phyloP scores from a whole-genome alignment of 30 jellyfish, hydroid and myxozoan genomes.

The Turritopsis rubra region DNA sequence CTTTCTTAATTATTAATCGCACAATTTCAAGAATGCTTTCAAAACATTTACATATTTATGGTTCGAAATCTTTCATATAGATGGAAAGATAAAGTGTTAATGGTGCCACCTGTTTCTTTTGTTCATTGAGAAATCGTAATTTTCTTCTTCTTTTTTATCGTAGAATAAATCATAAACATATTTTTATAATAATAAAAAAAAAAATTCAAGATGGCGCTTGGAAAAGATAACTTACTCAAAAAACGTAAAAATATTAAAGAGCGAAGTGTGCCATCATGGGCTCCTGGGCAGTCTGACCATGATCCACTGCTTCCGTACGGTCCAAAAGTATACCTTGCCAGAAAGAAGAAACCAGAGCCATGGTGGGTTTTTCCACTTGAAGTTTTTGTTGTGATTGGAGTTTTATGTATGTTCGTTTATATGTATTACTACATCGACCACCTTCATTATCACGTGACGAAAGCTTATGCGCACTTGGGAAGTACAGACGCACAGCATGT shows the following conservation, averaged over 20 bases:
- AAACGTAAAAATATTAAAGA: background rate
- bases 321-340: constrained; percentile 79
- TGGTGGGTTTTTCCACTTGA: constrained; percentile 73
- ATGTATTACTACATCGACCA: constrained; percentile 86
- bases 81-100: background rate
- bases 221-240: background rate
- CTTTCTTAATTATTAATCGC: background rate
- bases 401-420: constrained; percentile 59
- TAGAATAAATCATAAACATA: background rate
- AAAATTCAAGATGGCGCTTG: background rate
- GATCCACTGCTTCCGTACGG: constrained; percentile 92
- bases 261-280: constrained; percentile 67
- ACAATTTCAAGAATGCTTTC: background rate
- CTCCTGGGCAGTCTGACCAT: constrained; percentile 83
- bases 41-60: background rate
- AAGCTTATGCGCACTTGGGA: constrained; percentile 85
- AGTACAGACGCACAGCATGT: constrained; percentile 94
- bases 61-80: background rate
- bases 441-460: constrained; percentile 79
- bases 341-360: constrained; percentile 84
- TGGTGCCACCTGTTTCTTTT: background rate
- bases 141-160: background rate
- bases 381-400: constrained; percentile 71
- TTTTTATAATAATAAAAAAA: too few species aligned
- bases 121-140: background rate